These are phyloP conservation scores for Pachyuromys duprasi DNA, from an alignment of 2,797 vertebrate species.

Conservation along the genomic window DNA sequence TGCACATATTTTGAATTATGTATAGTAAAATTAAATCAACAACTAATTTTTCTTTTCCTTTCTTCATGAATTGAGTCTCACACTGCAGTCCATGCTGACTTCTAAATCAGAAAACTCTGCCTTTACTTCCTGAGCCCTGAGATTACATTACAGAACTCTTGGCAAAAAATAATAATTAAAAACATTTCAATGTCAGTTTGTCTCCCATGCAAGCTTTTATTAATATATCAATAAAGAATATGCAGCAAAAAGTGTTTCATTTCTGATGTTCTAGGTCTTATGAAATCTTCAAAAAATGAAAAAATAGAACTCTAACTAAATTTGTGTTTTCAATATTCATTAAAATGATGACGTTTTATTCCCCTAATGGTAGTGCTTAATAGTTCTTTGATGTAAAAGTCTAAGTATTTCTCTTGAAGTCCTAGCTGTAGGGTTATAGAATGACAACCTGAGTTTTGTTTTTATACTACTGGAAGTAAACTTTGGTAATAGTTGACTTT, in stretches of 20 bases:
- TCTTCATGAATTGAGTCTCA: neutral
- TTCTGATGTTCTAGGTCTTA: neutral
- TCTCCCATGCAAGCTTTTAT: neutral
- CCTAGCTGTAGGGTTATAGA: neutral
- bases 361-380: neutral
- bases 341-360: constrained; percentile 24
- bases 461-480: constrained; percentile 38
- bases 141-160: neutral
- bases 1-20: constrained; percentile 33
- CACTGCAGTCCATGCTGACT: neutral
- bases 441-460: neutral
- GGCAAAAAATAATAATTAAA: neutral
- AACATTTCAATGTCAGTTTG: neutral
- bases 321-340: constrained; percentile 24
- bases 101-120: neutral
- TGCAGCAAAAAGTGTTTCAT: neutral
- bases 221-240: neutral
- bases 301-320: neutral
- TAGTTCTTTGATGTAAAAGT: constrained; percentile 45
- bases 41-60: neutral
- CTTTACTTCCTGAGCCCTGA: neutral
- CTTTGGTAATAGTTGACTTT: neutral
- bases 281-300: constrained; percentile 36
- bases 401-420: constrained; percentile 22
- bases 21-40: constrained; percentile 35